Evolutionary conservation across 1,140 invertebrate genomes (phyloP), one percentile per base, ranked within the genome.

Genomic region (Anastrepha ludens): DNA sequence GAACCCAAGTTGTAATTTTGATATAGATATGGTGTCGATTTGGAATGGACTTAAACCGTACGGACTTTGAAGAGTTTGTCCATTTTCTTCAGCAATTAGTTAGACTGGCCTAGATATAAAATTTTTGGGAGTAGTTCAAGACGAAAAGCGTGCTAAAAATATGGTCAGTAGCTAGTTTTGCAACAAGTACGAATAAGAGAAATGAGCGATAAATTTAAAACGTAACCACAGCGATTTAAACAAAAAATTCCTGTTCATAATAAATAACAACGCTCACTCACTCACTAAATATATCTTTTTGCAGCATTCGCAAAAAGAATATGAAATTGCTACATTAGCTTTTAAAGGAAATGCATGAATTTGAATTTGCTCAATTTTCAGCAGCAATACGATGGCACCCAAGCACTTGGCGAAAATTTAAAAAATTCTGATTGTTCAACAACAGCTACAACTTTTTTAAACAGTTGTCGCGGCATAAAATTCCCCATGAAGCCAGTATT

Each of bases 281-380:
- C 70, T 81, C 44, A 81, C 44, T 6, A 55, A 58, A 17, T 81
- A 15, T 11, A 50, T 17, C 74, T 55, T 55, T 3, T 81, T 81
- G 47, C n/a, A 47, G 47, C 74, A 81, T 81, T 11, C 20, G 74
- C n/a, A 9, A 81, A 81, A 41, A 6, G 55, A 55, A 55, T 47
- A 47, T 47, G 44, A 47, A 74, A 17, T 47, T 81, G 74, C 74
- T 70, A 70, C 39, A 47, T 74, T 74, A 81, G 47, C 74, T 81
- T 81, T 47, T 55, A 81, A 3, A 20, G n/a, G 55, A 55, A 81
- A 81, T n/a, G 47, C 17, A 81, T 81, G 50, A 81, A 81, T 55
- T 62, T 62, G n/a, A n/a, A 62, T 62, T 81, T 81, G 74, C 74
- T 81, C 74, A 55, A 81, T 47, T 81, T 81, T 41, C 74, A 50